Percentiles rank a stretch among this genome's conserved stretches.
Evolutionary conservation across 2,797 vertebrate species (phyloP).

Genomic region (Pogonophryne albipinna): DNA sequence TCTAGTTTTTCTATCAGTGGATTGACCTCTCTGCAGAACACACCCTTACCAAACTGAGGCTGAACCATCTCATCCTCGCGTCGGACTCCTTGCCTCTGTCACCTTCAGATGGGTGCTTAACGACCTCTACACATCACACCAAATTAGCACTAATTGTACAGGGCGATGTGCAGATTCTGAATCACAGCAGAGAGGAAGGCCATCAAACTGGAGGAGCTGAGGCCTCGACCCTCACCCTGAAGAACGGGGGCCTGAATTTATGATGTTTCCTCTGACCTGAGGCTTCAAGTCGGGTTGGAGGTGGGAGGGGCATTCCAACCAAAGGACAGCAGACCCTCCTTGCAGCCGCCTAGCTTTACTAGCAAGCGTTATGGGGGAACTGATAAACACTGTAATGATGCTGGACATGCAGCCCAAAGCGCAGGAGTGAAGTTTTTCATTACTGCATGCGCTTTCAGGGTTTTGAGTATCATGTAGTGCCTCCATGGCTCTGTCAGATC

Average conservation of each 20-base stretch:
- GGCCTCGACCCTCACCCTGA: conserved; percentile 82
- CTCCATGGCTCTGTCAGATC: background rate
- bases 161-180: conserved; percentile 81
- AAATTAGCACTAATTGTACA: conserved; percentile 55
- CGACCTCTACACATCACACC: conserved; percentile 78
- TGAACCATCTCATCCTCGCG: conserved; percentile 84
- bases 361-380: conserved; percentile 61
- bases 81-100: conserved; percentile 73
- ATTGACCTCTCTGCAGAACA: background rate
- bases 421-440: conserved; percentile 6
- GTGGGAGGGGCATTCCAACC: conserved; percentile 87
- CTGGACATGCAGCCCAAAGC: conserved; percentile 41
- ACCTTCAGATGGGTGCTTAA: conserved; percentile 79
- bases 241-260: conserved; percentile 89
- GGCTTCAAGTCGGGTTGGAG: conserved; percentile 78
- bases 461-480: background rate
- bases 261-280: conserved; percentile 87
- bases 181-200: conserved; percentile 82
- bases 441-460: background rate
- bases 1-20: background rate
- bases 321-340: conserved; percentile 83
- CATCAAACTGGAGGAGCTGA: conserved; percentile 84
- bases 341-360: conserved; percentile 87
- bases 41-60: conserved; percentile 29
- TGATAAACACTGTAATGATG: conserved; percentile 67